Base-by-base conservation (phyloP, 2,888 invertebrate species). In the Pachliopta kotzebuea region DNA sequence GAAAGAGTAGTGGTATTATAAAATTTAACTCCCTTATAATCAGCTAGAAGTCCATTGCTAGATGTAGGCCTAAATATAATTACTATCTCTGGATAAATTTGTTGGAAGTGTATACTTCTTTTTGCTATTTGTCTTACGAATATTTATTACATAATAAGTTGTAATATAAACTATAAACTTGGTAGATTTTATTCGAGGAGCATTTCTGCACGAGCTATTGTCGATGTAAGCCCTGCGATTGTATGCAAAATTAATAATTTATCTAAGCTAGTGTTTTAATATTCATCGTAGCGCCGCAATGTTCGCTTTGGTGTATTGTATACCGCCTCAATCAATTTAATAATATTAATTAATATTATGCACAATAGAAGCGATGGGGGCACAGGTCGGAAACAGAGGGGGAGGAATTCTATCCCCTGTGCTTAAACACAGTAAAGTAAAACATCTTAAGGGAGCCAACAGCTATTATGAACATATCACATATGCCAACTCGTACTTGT, bases 171-270 rank as follows among this genome's bases (percentile, higher is more conserved):
- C 53, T 62, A 63, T 67, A 63, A 37, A 37, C 37, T 69, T 68
- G 66, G 67, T 67, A 61, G 67, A 70, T 76, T 71, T 68, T 67
- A 66, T 67, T 68, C 69, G 66, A 70, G 74, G 74, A 78, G 77
- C 85, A 86, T 86, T 81, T 83, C 79, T 83, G 83, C 88, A 86
- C 84, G 86, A 77, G 70, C 74, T 74, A 70, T 67, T 77, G 75
- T 77, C 76, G 75, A 67, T 72, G 67, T 72, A 70, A 66, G 70
- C 64, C 73, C 69, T 77, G 72, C 79, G 72, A 86, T 86, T 87
- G 87, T 86, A 88, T 87, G 86, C 84, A 80, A 88, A 87, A 68
- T 72, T 63, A 66, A 76, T 79, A 65, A 77, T 78, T 77, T 71
- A 77, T 78, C 76, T 76, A 77, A 75, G 71, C 67, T 65, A 59